Evolutionary conservation across 2,113 vertebrate species (phyloP).

Genomic region (Cephalophus harveyi): DNA sequence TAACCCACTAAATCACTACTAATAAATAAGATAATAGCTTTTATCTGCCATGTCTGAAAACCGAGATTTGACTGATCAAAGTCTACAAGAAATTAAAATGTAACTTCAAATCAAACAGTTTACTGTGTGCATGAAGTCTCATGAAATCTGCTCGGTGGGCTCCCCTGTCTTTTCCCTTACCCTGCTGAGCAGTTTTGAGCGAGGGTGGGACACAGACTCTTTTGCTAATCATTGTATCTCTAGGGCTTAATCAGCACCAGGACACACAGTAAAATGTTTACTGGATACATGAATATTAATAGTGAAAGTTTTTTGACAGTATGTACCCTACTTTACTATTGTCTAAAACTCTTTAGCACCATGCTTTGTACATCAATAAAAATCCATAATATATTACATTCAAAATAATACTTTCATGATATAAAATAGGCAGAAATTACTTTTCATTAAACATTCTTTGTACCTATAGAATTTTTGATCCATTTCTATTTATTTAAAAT

Average conservation of each 20-base stretch:
- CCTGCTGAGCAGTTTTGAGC: not conserved
- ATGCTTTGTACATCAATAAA: not conserved
- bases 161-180: not conserved
- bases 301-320: not conserved
- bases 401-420: not conserved
- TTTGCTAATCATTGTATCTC: not conserved
- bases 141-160: not conserved
- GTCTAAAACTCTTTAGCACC: not conserved
- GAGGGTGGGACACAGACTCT: not conserved
- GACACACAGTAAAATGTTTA: not conserved
- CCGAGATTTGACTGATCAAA: conserved; percentile 80
- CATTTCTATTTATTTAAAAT: not conserved
- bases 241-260: not conserved
- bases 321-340: not conserved
- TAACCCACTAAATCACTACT: conserved; percentile 86
- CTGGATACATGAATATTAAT: not conserved
- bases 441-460: not conserved
- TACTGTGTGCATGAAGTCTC: not conserved
- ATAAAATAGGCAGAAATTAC: not conserved
- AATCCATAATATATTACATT: not conserved
- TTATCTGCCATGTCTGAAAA: conserved; percentile 80
- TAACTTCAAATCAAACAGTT: conserved; percentile 77
- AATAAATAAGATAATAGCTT: conserved; percentile 87
- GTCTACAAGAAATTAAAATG: conserved; percentile 83
- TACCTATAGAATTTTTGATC: not conserved